Base-by-base conservation (phyloP, 2,113 vertebrate species). In the Ia io region DNA sequence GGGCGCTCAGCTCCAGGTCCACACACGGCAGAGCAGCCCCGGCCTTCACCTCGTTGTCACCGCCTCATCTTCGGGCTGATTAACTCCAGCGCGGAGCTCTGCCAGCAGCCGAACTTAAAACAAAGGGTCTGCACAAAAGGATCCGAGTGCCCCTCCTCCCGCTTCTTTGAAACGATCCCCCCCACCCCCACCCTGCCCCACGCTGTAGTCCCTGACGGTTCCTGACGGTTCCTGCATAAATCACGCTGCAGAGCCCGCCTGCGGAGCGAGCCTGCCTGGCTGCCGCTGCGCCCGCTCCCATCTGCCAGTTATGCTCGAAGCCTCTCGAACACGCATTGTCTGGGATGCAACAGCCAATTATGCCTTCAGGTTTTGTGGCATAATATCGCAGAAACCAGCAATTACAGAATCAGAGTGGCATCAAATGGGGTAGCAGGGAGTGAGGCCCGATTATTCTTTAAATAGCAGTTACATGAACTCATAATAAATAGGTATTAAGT, bases 351-450 rank as follows among this genome's bases (percentile, higher is more conserved):
- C 98, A 98, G 98, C 95, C 98, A 98, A 99, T 99, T 98, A 99
- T 98, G 98, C 97, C 96, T 98, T 99, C 98, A 98, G 97, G 97
- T 98, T 98, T 97, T 98, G 98, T 98, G 98, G 98, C 98, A 98
- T 98, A 98, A 98, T 99, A 98, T 98, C 98, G 98, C 98, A 98
- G 98, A 98, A 98, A 98, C 98, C 98, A 83, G 98, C 98, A 98
- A 99, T 99, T 98, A 99, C 96, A 97, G 98, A 98, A 98, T 98
- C 98, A 98, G 97, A 98, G 97, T 98, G 98, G 98, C 98, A 98
- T 98, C 98, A 95, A 95, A 96, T 97, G 98, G 98, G 71, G 96
- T 97, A 97, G 98, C 97, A 98, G 95, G 97, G 98, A 98, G 98
- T 98, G 97, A 98, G 98, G 97, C 78, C 78, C 88, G 97, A 98